Percentiles rank a stretch among this genome's conserved stretches.
phyloP scores from a whole-genome alignment of 1,140 invertebrate genomes.

The Drosophila simulans region DNA sequence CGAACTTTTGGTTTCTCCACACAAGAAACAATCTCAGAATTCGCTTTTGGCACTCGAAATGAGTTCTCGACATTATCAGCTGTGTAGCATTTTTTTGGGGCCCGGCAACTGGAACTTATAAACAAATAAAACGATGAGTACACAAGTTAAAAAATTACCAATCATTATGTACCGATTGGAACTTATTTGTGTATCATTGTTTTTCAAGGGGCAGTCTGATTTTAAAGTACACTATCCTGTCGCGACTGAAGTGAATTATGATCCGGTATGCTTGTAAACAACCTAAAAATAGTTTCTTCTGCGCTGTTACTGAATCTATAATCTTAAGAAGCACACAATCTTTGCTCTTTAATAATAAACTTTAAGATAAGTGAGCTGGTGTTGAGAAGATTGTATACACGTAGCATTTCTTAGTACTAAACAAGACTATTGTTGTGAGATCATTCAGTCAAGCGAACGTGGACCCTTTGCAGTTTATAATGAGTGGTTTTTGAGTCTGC shows the following conservation, averaged over 20 bases:
- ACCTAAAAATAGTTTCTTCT: constrained; percentile 2
- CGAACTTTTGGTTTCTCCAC: background rate
- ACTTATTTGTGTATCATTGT: background rate
- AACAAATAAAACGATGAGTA: constrained; percentile 35
- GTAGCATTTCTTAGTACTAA: too few species aligned
- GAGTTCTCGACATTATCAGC: constrained; percentile 36
- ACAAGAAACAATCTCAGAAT: background rate
- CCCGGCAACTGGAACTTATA: constrained; percentile 18
- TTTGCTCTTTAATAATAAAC: background rate
- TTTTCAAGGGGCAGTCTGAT: background rate
- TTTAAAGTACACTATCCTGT: constrained; percentile 7
- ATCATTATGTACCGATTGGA: constrained; percentile 9
- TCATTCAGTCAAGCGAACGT: too few species aligned
- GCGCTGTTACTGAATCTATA: background rate
- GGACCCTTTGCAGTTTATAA: background rate
- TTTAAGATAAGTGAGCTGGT: background rate
- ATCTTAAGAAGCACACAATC: background rate
- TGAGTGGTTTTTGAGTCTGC: background rate
- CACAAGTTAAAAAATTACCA: constrained; percentile 33
- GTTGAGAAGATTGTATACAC: background rate
- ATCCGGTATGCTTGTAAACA: background rate
- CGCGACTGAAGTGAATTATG: background rate
- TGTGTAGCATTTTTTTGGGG: background rate
- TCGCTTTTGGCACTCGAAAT: constrained; percentile 9
- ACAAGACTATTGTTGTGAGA: background rate